Conservation (phyloP, 2,797 vertebrate genomes). For the Meda fulgida region DNA sequence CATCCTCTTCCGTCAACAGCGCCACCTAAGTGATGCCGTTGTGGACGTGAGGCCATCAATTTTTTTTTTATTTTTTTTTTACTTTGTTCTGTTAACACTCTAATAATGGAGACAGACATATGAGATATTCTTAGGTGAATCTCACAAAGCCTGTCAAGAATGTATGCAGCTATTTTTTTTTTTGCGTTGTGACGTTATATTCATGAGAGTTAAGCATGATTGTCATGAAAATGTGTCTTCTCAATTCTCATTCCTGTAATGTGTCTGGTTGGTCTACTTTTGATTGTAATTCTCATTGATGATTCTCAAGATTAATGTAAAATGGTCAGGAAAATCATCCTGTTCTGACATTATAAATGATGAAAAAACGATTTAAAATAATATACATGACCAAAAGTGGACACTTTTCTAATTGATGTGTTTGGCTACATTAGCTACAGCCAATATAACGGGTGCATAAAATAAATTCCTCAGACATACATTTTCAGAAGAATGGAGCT, state of each 20-base stretch:
- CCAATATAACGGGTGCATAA: neutral
- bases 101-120: neutral
- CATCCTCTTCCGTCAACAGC: constrained; percentile 96
- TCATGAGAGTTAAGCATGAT: neutral
- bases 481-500: neutral
- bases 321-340: neutral
- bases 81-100: neutral
- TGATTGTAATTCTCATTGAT: neutral
- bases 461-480: neutral
- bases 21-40: constrained; percentile 92
- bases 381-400: neutral
- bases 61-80: neutral
- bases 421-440: neutral
- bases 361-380: neutral
- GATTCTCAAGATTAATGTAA: neutral
- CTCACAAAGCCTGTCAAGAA: neutral
- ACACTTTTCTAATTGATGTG: neutral
- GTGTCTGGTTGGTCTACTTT: neutral
- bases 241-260: neutral
- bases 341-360: neutral
- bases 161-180: neutral
- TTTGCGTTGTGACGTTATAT: neutral
- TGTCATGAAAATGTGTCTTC: neutral
- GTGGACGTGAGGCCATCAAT: constrained; percentile 81
- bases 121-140: neutral